Percentiles rank a stretch among this genome's conserved stretches.
phyloP scores from a whole-genome alignment of 2,113 vertebrate species.

The Scytalopus superciliaris region DNA sequence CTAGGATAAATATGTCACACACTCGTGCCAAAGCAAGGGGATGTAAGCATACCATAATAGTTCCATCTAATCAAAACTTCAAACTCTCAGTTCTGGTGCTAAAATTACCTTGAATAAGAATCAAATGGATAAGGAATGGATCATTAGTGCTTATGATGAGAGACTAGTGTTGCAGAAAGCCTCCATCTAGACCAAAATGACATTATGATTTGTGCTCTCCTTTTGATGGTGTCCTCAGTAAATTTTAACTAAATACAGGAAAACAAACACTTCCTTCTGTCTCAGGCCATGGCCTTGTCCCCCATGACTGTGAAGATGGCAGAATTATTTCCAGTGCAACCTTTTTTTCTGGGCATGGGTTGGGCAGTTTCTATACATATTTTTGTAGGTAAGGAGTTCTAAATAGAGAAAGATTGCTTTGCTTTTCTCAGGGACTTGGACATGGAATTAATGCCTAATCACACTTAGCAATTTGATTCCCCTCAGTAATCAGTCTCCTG shows the following conservation, averaged over 20 bases:
- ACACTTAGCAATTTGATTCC: not conserved
- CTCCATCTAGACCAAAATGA: not conserved
- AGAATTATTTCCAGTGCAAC: not conserved
- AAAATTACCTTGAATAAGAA: constrained; percentile 20
- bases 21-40: not conserved
- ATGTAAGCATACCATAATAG: not conserved
- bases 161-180: not conserved
- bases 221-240: not conserved
- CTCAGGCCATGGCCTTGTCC: not conserved
- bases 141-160: not conserved
- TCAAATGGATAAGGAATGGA: not conserved
- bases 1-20: constrained; percentile 5
- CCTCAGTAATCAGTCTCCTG: not conserved
- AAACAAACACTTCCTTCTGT: not conserved
- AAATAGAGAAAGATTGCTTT: not conserved
- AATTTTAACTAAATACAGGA: not conserved
- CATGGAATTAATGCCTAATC: not conserved
- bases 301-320: not conserved
- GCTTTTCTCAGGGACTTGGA: not conserved
- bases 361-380: not conserved
- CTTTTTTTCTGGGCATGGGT: not conserved
- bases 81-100: not conserved
- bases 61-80: not conserved
- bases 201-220: not conserved
- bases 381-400: not conserved